Conservation (phyloP, 2,888 invertebrate species). For the Corbicula japonica region DNA sequence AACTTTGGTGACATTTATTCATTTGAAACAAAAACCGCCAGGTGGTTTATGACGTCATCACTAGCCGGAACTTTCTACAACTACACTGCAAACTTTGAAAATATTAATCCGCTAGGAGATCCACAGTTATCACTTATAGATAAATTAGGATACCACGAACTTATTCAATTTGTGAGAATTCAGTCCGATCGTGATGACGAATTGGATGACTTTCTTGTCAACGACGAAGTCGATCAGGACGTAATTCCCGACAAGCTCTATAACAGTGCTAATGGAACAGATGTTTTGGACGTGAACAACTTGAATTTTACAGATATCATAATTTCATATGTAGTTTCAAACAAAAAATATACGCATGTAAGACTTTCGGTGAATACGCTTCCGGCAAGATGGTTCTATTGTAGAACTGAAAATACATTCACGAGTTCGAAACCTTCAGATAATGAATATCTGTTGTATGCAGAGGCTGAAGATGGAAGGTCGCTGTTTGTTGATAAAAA, state of each 20-base stretch:
- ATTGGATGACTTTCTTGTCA: constrained; percentile 70
- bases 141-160: too few relatives aligned
- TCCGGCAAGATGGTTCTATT: constrained; percentile 41
- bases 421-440: constrained; percentile 27
- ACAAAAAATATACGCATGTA: constrained; percentile 33
- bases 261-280: too few relatives aligned
- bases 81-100: constrained; percentile 72
- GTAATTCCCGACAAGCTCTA: constrained; percentile 64
- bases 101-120: too few relatives aligned
- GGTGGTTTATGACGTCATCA: constrained; percentile 70
- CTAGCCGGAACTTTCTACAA: constrained; percentile 71
- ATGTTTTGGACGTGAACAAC: constrained; percentile 30
- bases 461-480: constrained; percentile 34
- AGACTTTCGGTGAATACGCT: constrained; percentile 9
- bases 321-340: background rate
- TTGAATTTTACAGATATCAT: constrained; percentile 16
- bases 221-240: constrained; percentile 62
- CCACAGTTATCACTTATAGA: too few relatives aligned
- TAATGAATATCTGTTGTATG: constrained; percentile 23
- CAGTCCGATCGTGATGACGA: constrained; percentile 19
- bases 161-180: constrained; percentile 66
- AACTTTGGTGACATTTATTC: constrained; percentile 71
- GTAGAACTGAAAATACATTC: constrained; percentile 48
- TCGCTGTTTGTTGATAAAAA: constrained; percentile 50
- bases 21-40: constrained; percentile 63